phyloP scores from a whole-genome alignment of 2,888 invertebrate genomes.

The Diploptera punctata region DNA sequence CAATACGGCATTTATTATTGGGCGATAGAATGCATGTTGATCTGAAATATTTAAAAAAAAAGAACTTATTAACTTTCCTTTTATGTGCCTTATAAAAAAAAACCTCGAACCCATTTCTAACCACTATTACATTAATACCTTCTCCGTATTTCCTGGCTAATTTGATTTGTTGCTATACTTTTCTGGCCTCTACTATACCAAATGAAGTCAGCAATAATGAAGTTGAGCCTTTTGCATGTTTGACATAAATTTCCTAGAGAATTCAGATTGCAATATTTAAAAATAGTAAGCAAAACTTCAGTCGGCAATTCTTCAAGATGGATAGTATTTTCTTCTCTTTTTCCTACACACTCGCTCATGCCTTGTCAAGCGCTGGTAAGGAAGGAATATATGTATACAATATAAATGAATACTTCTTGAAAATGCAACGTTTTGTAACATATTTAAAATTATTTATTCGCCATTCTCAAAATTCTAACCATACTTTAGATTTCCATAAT shows the following conservation, averaged over 20 bases:
- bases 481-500: too few relatives aligned
- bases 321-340: conserved; percentile 12
- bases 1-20: conserved; percentile 55
- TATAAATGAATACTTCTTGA: background rate
- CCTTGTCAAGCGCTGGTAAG: background rate
- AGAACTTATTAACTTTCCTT: background rate
- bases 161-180: conserved; percentile 53
- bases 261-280: conserved; percentile 57
- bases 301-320: conserved; percentile 50
- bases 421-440: background rate
- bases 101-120: background rate
- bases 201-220: conserved; percentile 57
- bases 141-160: conserved; percentile 34
- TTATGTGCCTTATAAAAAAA: background rate
- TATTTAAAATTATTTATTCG: conserved; percentile 3
- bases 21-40: conserved; percentile 51
- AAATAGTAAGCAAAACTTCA: conserved; percentile 61
- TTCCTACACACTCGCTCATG: conserved; percentile 11
- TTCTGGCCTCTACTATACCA: conserved; percentile 51
- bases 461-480: too few relatives aligned
- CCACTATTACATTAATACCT: conserved; percentile 7
- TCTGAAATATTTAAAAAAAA: conserved; percentile 45
- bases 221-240: conserved; percentile 57
- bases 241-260: conserved; percentile 53
- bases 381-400: background rate